Conservation (phyloP, 2,888 invertebrate genomes). For the Ectobius pallidus region DNA sequence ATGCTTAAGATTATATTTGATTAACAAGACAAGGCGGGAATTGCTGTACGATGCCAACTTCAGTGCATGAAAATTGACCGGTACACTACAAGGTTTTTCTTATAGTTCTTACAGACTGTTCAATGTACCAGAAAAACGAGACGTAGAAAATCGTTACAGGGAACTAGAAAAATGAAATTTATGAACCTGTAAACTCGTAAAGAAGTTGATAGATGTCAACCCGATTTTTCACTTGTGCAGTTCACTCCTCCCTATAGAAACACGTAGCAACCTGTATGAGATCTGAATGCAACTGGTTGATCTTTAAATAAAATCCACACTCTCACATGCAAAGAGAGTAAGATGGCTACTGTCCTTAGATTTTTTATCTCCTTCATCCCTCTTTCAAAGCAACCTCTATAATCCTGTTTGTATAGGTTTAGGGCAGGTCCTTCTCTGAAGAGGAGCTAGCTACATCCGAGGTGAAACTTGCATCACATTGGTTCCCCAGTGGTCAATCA, state of each 20-base stretch:
- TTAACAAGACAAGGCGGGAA: too few relatives aligned
- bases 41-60: too few relatives aligned
- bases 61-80: too few relatives aligned
- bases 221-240: neutral
- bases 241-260: neutral
- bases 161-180: too few relatives aligned
- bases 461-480: neutral
- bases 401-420: constrained; percentile 13
- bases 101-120: too few relatives aligned
- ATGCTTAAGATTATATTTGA: too few relatives aligned
- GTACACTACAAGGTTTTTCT: too few relatives aligned
- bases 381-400: neutral
- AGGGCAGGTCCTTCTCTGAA: constrained; percentile 2
- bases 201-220: neutral
- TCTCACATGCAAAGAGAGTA: too few relatives aligned
- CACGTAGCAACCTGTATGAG: neutral
- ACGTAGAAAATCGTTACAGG: too few relatives aligned
- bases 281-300: neutral
- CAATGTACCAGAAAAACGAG: too few relatives aligned
- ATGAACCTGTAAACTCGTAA: too few relatives aligned
- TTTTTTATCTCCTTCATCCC: neutral
- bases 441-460: neutral
- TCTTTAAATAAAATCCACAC: constrained; percentile 6
- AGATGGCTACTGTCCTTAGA: neutral
- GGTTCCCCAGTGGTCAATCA: constrained; percentile 4